Base-by-base conservation (phyloP, 1,140 invertebrate species). In the Drosophila neocordata region DNA sequence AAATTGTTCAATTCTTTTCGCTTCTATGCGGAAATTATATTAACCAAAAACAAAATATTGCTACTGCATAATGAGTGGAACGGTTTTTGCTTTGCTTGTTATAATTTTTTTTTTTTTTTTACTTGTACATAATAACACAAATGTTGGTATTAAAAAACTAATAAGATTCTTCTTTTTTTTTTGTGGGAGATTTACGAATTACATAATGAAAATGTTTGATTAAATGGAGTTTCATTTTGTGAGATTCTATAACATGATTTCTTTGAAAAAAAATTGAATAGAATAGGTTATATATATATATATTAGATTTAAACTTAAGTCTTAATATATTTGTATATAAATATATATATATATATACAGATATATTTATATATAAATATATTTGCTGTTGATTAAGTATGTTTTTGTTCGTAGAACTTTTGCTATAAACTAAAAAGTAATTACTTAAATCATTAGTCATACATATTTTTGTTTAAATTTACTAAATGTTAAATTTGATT, bases 221-320 rank as follows among this genome's bases (percentile, higher is more conserved):
- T 69, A 48, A 68, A 88, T 64, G 66, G 58, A 81, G 73, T 78
- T 80, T 80, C 69, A 65, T 76, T 76, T 31, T 53, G 71, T 85
- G 82, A 85, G 82, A 85, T 85, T 85, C 82, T 56, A 38, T 70
- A 65, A 78, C 41, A 75, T 85, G 82, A 81, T 69, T 72, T 79
- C 69, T 44, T 59, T 20, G 12, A 59, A 61, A 61, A 61, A 13
- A 61, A 12, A 22, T 22, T 18, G 15, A 48, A 22, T 38, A 37
- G 15, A 48, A 35, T 35, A 13, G 38, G 22, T n/a, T n/a, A n/a
- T n/a, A n/a, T n/a, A n/a, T 31, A 34, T 58, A 48, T 55, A 55
- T 8, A 8, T 13, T 9, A 55, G 13, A 31, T 7, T 9, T n/a
- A 9, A 3, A 15, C 52, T 34, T 55, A 55, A 15, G 7, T 7